Percentiles rank a stretch among this genome's conserved stretches.
phyloP scores from a whole-genome alignment of 2,888 invertebrate species.

The Furcula furcula region DNA sequence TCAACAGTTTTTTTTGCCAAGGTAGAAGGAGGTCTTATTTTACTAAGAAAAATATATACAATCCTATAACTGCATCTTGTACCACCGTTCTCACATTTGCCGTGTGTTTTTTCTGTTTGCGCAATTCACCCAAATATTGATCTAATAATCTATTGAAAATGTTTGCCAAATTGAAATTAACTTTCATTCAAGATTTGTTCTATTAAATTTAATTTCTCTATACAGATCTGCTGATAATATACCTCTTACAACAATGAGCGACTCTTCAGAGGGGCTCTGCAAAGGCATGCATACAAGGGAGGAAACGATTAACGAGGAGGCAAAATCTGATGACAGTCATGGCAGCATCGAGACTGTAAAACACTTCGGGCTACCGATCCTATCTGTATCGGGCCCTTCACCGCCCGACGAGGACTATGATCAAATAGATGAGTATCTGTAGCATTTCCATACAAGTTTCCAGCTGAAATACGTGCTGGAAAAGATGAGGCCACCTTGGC shows the following conservation, averaged over 20 bases:
- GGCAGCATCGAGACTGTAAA: slow-evolving; percentile 77
- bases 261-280: slow-evolving; percentile 77
- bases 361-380: slow-evolving; percentile 87
- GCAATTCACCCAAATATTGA: too few relatives aligned
- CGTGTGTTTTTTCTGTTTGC: too few relatives aligned
- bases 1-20: too few relatives aligned
- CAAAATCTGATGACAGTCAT: slow-evolving; percentile 67
- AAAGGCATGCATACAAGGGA: slow-evolving; percentile 62
- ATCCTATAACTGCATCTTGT: too few relatives aligned
- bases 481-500: slow-evolving; percentile 72
- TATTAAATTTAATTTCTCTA: slow-evolving; percentile 2
- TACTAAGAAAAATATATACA: too few relatives aligned
- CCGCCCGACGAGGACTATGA: slow-evolving; percentile 87
- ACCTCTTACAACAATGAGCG: slow-evolving; percentile 70
- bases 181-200: too few relatives aligned
- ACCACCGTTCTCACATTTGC: too few relatives aligned
- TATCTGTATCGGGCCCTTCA: slow-evolving; percentile 90
- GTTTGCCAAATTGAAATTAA: too few relatives aligned
- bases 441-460: slow-evolving; percentile 78
- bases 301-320: slow-evolving; percentile 74
- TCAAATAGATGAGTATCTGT: slow-evolving; percentile 84
- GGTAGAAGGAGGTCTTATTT: too few relatives aligned
- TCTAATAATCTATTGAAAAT: too few relatives aligned
- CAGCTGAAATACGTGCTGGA: slow-evolving; percentile 78
- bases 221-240: slow-evolving; percentile 76